A percentile compares a stretch with the other conserved stretches of the same genome.
These are phyloP conservation scores for Anastrepha ludens DNA, from an alignment of 1,140 invertebrate species.

Conservation along the genomic window DNA sequence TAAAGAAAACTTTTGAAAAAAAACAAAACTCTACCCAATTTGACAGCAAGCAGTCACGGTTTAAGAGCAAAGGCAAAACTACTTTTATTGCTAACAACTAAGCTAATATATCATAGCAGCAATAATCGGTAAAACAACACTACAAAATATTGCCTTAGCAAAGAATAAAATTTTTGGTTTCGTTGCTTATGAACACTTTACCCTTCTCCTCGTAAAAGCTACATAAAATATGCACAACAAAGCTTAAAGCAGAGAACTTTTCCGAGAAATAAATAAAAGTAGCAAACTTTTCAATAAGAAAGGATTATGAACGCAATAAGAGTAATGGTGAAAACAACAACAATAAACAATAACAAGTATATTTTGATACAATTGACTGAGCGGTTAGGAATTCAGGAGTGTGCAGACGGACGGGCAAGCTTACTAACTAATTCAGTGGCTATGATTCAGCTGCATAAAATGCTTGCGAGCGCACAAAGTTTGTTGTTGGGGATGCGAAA, in stretches of 20 bases:
- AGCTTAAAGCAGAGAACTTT: not conserved
- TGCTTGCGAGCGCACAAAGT: not conserved
- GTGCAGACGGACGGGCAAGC: not conserved
- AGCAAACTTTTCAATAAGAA: slow-evolving; percentile 31
- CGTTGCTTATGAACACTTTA: not conserved
- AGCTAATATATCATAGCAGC: not conserved
- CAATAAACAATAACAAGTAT: not conserved
- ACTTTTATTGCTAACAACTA: not conserved
- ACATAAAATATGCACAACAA: not conserved
- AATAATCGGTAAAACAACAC: not conserved
- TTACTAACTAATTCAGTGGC: slow-evolving; percentile 3
- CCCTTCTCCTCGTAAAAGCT: not conserved
- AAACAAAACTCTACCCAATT: too few relatives aligned
- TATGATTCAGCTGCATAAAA: not conserved
- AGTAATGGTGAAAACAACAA: slow-evolving; percentile 12
- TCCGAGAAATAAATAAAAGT: slow-evolving; percentile 1
- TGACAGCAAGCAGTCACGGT: too few relatives aligned
- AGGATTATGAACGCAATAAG: slow-evolving; percentile 21
- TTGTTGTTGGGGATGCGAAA: not conserved
- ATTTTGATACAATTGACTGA: too few relatives aligned
- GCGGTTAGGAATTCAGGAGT: too few relatives aligned
- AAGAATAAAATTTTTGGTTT: not conserved
- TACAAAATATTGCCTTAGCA: not conserved
- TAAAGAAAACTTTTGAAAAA: too few relatives aligned
- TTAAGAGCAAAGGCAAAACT: too few relatives aligned